phyloP scores from a whole-genome alignment of 2,888 invertebrate genomes.

The Amblyjoppa proteus region DNA sequence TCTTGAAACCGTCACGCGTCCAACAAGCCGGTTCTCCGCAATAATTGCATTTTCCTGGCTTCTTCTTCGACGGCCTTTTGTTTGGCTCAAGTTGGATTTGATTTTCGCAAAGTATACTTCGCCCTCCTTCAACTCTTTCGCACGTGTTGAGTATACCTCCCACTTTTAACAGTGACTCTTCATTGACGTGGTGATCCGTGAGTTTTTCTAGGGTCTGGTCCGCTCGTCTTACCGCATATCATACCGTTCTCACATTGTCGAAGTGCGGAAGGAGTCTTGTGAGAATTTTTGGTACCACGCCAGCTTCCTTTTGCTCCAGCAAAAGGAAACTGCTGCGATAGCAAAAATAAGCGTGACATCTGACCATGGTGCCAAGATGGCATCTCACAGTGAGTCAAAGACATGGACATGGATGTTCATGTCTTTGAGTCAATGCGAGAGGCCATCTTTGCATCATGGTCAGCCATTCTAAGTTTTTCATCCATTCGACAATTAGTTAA shows the following conservation, averaged over 20 bases:
- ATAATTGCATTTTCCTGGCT: slow-evolving; percentile 52
- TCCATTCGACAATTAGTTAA: too few relatives aligned
- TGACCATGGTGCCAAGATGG: too few relatives aligned
- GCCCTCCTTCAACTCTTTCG: too few relatives aligned
- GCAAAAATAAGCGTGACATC: too few relatives aligned
- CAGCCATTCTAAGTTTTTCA: slow-evolving; percentile 8
- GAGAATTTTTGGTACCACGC: slow-evolving; percentile 61
- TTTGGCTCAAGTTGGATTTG: neutral
- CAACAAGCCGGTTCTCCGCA: slow-evolving; percentile 52
- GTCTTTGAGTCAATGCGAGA: slow-evolving; percentile 49
- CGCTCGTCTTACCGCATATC: slow-evolving; percentile 52
- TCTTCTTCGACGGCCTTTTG: neutral
- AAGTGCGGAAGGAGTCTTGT: slow-evolving; percentile 49
- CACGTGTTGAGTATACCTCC: neutral
- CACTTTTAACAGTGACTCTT: slow-evolving; percentile 45
- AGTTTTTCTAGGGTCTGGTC: slow-evolving; percentile 47
- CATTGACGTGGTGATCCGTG: slow-evolving; percentile 46
- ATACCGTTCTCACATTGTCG: slow-evolving; percentile 50
- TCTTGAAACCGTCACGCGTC: slow-evolving; percentile 46
- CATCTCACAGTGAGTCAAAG: too few relatives aligned
- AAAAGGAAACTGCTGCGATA: too few relatives aligned
- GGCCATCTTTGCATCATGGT: slow-evolving; percentile 48
- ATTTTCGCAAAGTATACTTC: neutral
- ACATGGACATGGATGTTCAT: slow-evolving; percentile 7
- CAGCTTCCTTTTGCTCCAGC: slow-evolving; percentile 49